Evolutionary conservation across 2,888 invertebrate species (phyloP).

Genomic region (Drosophila peninsularis): DNA sequence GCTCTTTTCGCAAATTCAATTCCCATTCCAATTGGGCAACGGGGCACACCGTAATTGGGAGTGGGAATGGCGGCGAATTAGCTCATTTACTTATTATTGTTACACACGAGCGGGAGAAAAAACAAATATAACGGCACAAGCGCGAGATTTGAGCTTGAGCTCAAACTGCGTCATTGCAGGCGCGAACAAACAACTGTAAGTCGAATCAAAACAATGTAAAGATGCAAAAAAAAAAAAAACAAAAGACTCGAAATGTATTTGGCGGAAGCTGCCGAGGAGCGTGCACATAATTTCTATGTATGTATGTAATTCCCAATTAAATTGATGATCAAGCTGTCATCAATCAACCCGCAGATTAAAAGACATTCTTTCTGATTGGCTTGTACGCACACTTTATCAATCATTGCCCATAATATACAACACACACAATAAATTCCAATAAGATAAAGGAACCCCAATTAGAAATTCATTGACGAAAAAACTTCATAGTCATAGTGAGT

Average conservation of each 20-base stretch:
- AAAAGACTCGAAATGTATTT: conserved; percentile 7
- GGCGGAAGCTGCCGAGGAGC: conserved; percentile 32
- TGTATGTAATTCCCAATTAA: conserved; percentile 17
- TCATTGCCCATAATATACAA: conserved; percentile 33
- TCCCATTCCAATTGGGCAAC: conserved; percentile 15
- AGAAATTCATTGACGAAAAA: conserved; percentile 59
- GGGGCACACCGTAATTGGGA: conserved; percentile 31
- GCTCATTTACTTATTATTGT: conserved; percentile 39
- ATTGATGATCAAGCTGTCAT: conserved; percentile 26
- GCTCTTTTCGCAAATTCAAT: conserved; percentile 35
- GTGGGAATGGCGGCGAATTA: conserved; percentile 30
- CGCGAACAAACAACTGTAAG: conserved; percentile 19
- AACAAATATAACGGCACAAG: conserved; percentile 5
- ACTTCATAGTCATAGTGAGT: conserved; percentile 23
- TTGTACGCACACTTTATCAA: conserved; percentile 24
- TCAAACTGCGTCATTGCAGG: conserved; percentile 38
- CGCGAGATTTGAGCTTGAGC: conserved; percentile 23
- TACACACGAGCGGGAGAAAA: conserved; percentile 10
- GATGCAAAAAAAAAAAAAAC: conserved; percentile 17
- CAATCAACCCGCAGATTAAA: conserved; percentile 27
- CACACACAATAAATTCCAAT: conserved; percentile 23
- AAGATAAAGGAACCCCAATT: conserved; percentile 44
- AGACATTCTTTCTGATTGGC: conserved; percentile 2
- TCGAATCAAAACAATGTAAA: conserved; percentile 9
- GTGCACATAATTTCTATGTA: not conserved